phyloP scores from a whole-genome alignment of 2,113 vertebrate genomes.

The Beaufortia kweichowensis region DNA sequence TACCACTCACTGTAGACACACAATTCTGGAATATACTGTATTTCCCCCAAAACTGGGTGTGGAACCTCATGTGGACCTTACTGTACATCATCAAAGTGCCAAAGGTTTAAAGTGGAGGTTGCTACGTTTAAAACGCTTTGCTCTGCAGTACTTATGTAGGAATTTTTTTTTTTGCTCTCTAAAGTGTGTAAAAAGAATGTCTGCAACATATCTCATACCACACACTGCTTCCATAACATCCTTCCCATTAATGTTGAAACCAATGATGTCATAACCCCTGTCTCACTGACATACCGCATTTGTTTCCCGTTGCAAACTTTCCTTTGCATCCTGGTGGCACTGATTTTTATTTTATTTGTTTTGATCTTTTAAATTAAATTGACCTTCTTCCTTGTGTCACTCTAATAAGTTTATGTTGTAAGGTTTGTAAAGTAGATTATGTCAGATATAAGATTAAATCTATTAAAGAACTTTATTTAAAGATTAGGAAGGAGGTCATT shows the following conservation, averaged over 20 bases:
- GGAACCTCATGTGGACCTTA: slow-evolving; percentile 14
- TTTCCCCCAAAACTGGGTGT: slow-evolving; percentile 3
- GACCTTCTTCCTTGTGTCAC: slow-evolving; percentile 79
- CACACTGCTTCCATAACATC: slow-evolving; percentile 32
- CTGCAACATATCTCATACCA: slow-evolving; percentile 15
- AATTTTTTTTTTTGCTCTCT: slow-evolving; percentile 11
- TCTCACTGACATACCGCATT: slow-evolving; percentile 45
- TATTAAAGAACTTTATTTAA: slow-evolving; percentile 96
- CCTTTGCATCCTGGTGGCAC: slow-evolving; percentile 69
- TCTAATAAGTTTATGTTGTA: slow-evolving; percentile 66
- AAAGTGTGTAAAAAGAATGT: neutral
- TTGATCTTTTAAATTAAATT: slow-evolving; percentile 61
- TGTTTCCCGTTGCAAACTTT: slow-evolving; percentile 37
- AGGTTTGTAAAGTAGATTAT: slow-evolving; percentile 90
- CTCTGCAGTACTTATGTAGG: neutral
- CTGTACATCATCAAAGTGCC: slow-evolving; percentile 27
- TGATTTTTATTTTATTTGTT: slow-evolving; percentile 38
- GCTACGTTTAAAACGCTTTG: neutral
- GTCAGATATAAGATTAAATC: slow-evolving; percentile 81
- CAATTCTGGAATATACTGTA: neutral
- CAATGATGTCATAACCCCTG: slow-evolving; percentile 33
- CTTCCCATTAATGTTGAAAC: slow-evolving; percentile 17
- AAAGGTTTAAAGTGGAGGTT: slow-evolving; percentile 22
- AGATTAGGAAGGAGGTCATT: slow-evolving; percentile 78
- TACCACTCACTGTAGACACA: neutral